Evolutionary conservation across 2,888 invertebrate genomes (phyloP).

Genomic region (Ennomos quercinarius): DNA sequence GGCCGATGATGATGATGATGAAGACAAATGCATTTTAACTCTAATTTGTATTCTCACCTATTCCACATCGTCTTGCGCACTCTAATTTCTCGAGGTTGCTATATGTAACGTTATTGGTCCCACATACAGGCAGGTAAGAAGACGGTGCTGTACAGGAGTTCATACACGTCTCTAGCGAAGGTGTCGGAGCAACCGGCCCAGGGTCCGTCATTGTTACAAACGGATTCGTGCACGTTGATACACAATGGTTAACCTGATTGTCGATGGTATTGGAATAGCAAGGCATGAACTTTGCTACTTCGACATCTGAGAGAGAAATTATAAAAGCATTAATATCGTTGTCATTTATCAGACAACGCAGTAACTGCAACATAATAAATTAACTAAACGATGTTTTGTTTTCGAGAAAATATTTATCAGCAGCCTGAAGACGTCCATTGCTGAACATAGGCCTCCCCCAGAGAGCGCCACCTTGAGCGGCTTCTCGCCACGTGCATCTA

Average conservation of each 20-base stretch:
- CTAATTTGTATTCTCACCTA: constrained; percentile 15
- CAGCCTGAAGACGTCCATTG: too few relatives aligned
- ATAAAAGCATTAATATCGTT: too few relatives aligned
- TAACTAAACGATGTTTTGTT: too few relatives aligned
- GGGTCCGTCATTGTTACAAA: constrained; percentile 1
- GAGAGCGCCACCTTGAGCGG: too few relatives aligned
- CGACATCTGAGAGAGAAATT: constrained; percentile 32
- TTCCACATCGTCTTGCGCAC: constrained; percentile 25
- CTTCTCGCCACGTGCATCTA: too few relatives aligned
- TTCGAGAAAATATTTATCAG: too few relatives aligned
- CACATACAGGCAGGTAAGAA: constrained; percentile 59
- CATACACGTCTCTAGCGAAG: constrained; percentile 2
- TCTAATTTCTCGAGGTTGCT: constrained; percentile 19
- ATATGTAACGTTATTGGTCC: constrained; percentile 23
- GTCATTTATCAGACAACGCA: too few relatives aligned
- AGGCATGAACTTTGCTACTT: constrained; percentile 22
- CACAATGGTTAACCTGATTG: constrained; percentile 4
- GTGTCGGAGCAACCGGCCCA: background rate
- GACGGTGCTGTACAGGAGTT: constrained; percentile 51
- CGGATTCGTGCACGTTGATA: constrained; percentile 46
- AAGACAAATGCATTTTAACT: too few relatives aligned
- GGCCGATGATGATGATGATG: too few relatives aligned
- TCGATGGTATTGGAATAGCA: constrained; percentile 6
- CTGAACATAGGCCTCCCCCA: too few relatives aligned
- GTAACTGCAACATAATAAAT: too few relatives aligned